A percentile compares a stretch with the other conserved stretches of the same genome.
phyloP scores from a whole-genome alignment of 2,888 invertebrate species.

The Tetranychus truncatus region DNA sequence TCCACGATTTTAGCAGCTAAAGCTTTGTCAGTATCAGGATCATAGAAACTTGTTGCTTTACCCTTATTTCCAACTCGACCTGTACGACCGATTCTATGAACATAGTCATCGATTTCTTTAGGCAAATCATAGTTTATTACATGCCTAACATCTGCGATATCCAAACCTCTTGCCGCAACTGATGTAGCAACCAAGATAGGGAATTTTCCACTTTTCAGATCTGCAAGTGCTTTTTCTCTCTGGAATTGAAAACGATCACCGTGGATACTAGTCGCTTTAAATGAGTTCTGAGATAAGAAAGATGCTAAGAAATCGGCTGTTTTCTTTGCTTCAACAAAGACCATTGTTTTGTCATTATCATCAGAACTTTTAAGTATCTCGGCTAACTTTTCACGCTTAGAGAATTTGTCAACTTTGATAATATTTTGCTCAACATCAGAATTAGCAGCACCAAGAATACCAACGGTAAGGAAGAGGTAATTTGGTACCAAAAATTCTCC shows the following conservation, averaged over 20 bases:
- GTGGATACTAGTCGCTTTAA: conserved; percentile 52
- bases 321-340: conserved; percentile 78
- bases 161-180: conserved; percentile 76
- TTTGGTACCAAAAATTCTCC: conserved; percentile 45
- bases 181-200: conserved; percentile 79
- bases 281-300: conserved; percentile 54
- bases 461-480: conserved; percentile 42
- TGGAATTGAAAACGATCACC: conserved; percentile 52
- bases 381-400: conserved; percentile 54
- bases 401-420: conserved; percentile 40
- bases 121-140: conserved; percentile 40
- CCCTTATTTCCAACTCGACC: conserved; percentile 38
- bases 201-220: conserved; percentile 59
- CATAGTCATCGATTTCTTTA: conserved; percentile 36
- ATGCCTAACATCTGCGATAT: conserved; percentile 57
- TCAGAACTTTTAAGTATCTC: conserved; percentile 41
- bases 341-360: conserved; percentile 36
- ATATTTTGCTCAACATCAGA: conserved; percentile 65
- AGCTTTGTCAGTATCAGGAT: conserved; percentile 41
- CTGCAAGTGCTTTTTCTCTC: conserved; percentile 50
- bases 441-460: conserved; percentile 80
- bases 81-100: conserved; percentile 39
- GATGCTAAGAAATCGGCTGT: conserved; percentile 76
- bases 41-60: conserved; percentile 41
- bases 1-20: conserved; percentile 48